Evolutionary conservation across 2,888 invertebrate genomes (phyloP).

Genomic region (Drosophila nr. fundita): DNA sequence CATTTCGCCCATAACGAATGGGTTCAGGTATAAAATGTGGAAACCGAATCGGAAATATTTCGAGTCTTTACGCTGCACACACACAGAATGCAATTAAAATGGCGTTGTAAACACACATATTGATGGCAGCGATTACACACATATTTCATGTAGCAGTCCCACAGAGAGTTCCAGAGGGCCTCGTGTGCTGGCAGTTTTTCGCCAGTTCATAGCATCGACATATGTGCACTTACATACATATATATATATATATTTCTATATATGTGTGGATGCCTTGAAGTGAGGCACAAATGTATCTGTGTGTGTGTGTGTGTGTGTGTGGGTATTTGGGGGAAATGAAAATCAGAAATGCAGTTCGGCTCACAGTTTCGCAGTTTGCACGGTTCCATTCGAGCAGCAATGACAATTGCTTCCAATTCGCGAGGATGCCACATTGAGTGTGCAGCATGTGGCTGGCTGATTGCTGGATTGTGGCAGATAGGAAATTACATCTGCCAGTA

Average conservation of each 20-base stretch:
- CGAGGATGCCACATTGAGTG: constrained; percentile 47
- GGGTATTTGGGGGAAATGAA: constrained; percentile 7
- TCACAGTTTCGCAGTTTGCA: constrained; percentile 22
- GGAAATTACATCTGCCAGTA: constrained; percentile 2
- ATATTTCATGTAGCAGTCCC: constrained; percentile 42
- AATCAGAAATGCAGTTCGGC: constrained; percentile 39
- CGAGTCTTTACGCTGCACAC: constrained; percentile 18
- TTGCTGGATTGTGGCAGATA: not conserved
- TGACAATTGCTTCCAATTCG: constrained; percentile 53
- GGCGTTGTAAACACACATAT: constrained; percentile 57
- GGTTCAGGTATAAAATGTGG: not conserved
- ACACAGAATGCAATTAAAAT: constrained; percentile 63
- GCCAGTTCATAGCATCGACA: not conserved
- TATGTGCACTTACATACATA: not conserved
- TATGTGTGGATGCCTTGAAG: not conserved
- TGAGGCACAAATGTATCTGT: not conserved
- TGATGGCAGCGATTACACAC: constrained; percentile 53
- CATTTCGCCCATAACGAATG: not conserved
- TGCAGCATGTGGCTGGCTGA: constrained; percentile 15
- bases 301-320: not conserved
- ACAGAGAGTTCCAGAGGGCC: not conserved
- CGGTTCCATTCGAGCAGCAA: constrained; percentile 37
- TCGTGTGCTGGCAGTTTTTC: not conserved
- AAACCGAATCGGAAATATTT: constrained; percentile 29
- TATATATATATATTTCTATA: not conserved